Evolutionary conservation across 2,888 invertebrate genomes (phyloP).

Genomic region (Ophion obscuratus): DNA sequence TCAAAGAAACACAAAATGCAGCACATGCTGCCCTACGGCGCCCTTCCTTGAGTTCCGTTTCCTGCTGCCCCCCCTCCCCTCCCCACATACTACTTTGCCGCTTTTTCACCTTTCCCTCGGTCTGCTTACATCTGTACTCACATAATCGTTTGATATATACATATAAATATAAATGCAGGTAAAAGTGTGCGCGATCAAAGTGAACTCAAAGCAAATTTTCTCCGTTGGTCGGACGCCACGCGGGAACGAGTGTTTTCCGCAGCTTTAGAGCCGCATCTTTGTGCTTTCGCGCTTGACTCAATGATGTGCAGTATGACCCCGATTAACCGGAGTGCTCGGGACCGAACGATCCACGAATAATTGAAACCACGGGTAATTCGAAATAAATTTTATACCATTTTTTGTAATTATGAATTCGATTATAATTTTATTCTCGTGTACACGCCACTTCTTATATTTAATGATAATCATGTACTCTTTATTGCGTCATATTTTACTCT

Average conservation of each 20-base stretch:
- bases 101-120: neutral
- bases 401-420: too few relatives aligned
- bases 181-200: slow-evolving; percentile 8
- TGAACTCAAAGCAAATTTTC: neutral
- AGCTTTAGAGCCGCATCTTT: neutral
- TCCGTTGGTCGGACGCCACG: slow-evolving; percentile 2
- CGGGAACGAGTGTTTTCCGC: neutral
- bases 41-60: slow-evolving; percentile 28
- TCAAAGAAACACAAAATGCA: slow-evolving; percentile 61
- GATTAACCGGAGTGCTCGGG: too few relatives aligned
- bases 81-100: neutral
- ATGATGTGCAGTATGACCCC: neutral
- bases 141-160: slow-evolving; percentile 13
- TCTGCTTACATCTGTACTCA: slow-evolving; percentile 5
- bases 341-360: too few relatives aligned
- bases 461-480: too few relatives aligned
- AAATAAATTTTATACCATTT: too few relatives aligned
- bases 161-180: neutral
- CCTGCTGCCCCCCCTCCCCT: neutral
- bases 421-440: too few relatives aligned
- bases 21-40: slow-evolving; percentile 38
- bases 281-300: neutral
- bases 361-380: too few relatives aligned
- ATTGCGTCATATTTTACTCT: too few relatives aligned
- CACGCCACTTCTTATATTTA: too few relatives aligned